Evolutionary conservation across 2,113 vertebrate genomes (phyloP).

Genomic region (Platichthys flesus): DNA sequence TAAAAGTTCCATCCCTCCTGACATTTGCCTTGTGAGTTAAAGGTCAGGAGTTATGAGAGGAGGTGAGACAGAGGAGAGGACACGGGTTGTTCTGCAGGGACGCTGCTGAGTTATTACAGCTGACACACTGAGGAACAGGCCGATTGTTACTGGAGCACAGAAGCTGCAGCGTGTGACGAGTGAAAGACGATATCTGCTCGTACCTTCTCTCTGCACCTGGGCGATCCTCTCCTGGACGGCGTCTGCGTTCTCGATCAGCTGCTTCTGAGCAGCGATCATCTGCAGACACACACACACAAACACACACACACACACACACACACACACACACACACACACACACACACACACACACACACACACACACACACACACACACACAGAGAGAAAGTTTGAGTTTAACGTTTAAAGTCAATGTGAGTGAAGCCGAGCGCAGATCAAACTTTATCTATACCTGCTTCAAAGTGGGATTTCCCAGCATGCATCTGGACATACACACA

Average conservation of each 20-base stretch:
- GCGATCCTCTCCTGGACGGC: conserved; percentile 90
- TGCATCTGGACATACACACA: too few species aligned
- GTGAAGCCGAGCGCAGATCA: not conserved
- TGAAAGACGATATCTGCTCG: not conserved
- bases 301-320: too few species aligned
- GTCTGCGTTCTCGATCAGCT: conserved; percentile 92
- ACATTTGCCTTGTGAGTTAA: conserved; percentile 34
- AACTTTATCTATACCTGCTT: too few species aligned
- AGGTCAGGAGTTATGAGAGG: conserved; percentile 41
- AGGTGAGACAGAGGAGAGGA: not conserved
- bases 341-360: too few species aligned
- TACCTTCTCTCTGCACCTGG: conserved; percentile 92
- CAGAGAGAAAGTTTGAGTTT: too few species aligned
- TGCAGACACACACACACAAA: conserved; percentile 52
- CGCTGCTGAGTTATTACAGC: not conserved
- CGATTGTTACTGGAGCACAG: not conserved
- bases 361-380: too few species aligned
- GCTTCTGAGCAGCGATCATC: conserved; percentile 94
- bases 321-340: too few species aligned
- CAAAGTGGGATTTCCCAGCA: too few species aligned
- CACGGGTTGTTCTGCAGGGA: too few species aligned
- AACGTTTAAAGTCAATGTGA: too few species aligned
- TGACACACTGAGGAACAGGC: not conserved
- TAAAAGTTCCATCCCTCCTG: not conserved
- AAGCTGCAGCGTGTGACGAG: not conserved